Evolutionary conservation across 2,888 invertebrate genomes (phyloP), one percentile per base, ranked within the genome.

Genomic region (Agriopis leucophaearia): DNA sequence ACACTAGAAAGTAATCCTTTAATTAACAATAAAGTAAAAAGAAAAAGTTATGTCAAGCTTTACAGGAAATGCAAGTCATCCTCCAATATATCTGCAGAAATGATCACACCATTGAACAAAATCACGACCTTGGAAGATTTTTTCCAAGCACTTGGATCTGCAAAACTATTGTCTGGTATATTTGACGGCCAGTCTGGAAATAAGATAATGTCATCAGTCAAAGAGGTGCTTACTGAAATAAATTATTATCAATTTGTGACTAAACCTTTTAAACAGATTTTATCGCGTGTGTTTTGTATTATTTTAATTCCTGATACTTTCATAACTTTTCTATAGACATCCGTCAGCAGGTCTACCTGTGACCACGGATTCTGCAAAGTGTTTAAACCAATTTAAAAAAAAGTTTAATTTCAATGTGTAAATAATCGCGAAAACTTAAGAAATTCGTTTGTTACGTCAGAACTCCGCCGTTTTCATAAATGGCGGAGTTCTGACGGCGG

Each of bases 91-190:
- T 69, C 77, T 0, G 76, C 66, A 42, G 81, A 83, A 65, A 84
- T 73, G 70, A 75, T 71, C 57, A 87, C 82, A 10, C 71, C 81
- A 66, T 70, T 93, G 15, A 79, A 74, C 72, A 87, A 85, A 81
- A 88, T 92, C 55, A 77, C 72, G 0, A 88, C 81, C 74, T 66
- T 90, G n/a, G 88, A 91, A 1, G 90, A 91, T n/a, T 92, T 93
- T 71, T 85, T 88, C 40, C 79, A 84, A 82, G 80, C 83, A 36
- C 68, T 93, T n/a, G 92, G 93, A 35, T 71, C 85, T 27, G 77
- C 78, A 35, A 88, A 84, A 76, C 51, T 74, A 1, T 74, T 92
- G 42, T 79, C 84, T 13, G 81, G 78, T 65, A 82, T 89, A 18
- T 83, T 90, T 74, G 87, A 90, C 72, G 87, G 81, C 13, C 71